A percentile compares a stretch with the other conserved stretches of the same genome.
Evolutionary conservation across 2,113 vertebrate species (phyloP).

Genomic region (Paradoxurus hermaphroditus): DNA sequence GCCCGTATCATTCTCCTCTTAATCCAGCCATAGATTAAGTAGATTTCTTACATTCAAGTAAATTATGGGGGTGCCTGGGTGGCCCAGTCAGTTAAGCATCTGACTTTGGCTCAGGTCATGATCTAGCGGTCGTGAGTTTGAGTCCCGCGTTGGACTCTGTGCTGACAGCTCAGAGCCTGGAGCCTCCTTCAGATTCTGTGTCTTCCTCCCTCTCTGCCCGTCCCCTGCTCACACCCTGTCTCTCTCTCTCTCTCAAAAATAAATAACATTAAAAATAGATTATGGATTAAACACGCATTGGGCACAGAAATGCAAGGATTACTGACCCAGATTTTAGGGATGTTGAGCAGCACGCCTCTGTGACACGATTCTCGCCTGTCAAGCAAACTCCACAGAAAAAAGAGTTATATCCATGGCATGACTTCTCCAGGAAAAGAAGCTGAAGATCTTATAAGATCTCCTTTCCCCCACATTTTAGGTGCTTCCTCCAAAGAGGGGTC

Average conservation of each 20-base stretch:
- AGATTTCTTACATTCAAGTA: not conserved
- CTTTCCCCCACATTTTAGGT: not conserved
- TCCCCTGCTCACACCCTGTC: no score
- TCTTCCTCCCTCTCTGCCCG: no score
- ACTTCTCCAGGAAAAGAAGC: not conserved
- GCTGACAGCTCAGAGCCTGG: no score
- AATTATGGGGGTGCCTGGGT: no score
- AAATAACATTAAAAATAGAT: not conserved
- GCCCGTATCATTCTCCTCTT: not conserved
- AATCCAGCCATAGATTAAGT: not conserved
- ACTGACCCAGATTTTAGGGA: not conserved
- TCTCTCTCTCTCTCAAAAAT: no score
- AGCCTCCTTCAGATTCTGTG: no score
- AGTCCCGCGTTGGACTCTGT: no score
- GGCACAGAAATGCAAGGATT: not conserved
- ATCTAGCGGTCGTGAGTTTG: no score
- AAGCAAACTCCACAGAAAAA: no score
- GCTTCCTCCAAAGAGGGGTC: not conserved
- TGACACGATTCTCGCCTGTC: not conserved
- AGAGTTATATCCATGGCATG: fast-evolving
- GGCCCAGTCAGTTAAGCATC: no score
- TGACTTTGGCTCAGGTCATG: no score
- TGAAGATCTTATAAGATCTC: not conserved
- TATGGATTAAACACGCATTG: not conserved
- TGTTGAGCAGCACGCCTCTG: fast-evolving